phyloP scores from a whole-genome alignment of 2,888 invertebrate genomes.

The Drosophila fungiperda region DNA sequence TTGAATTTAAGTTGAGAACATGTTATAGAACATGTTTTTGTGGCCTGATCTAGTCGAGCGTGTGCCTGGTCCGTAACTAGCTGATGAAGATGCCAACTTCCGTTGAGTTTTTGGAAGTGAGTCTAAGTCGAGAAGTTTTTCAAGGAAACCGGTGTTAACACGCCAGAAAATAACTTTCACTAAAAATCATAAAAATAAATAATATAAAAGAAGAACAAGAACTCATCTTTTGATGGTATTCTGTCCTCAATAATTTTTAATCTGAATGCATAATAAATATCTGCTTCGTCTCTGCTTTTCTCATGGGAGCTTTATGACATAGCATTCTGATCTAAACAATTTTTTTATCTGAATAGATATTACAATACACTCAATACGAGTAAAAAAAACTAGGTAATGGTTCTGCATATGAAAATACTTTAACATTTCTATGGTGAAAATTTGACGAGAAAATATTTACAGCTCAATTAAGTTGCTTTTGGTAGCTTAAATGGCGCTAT shows the following conservation, averaged over 20 bases:
- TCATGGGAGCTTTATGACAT: not conserved
- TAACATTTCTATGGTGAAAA: slow-evolving; percentile 54
- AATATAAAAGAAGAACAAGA: no score
- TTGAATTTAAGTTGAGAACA: slow-evolving; percentile 32
- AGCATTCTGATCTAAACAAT: not conserved
- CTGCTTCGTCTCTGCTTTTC: no score
- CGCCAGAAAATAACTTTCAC: not conserved
- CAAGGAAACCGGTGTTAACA: not conserved
- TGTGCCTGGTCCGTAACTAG: slow-evolving; percentile 46
- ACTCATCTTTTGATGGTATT: no score
- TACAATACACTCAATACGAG: not conserved
- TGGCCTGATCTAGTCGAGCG: slow-evolving; percentile 18
- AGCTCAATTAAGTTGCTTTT: slow-evolving; percentile 51
- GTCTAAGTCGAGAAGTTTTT: slow-evolving; percentile 51
- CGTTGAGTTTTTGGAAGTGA: slow-evolving; percentile 61
- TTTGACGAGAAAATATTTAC: slow-evolving; percentile 39
- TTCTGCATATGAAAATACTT: slow-evolving; percentile 49
- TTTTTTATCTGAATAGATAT: not conserved
- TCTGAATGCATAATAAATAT: no score
- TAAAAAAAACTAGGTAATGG: slow-evolving; percentile 58
- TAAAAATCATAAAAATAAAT: no score
- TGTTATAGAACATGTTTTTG: slow-evolving; percentile 63
- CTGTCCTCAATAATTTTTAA: no score
- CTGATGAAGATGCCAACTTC: slow-evolving; percentile 25
- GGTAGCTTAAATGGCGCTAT: slow-evolving; percentile 62